Evolutionary conservation across 2,888 invertebrate species (phyloP).

Genomic region (Lasioglossum zephyrum): DNA sequence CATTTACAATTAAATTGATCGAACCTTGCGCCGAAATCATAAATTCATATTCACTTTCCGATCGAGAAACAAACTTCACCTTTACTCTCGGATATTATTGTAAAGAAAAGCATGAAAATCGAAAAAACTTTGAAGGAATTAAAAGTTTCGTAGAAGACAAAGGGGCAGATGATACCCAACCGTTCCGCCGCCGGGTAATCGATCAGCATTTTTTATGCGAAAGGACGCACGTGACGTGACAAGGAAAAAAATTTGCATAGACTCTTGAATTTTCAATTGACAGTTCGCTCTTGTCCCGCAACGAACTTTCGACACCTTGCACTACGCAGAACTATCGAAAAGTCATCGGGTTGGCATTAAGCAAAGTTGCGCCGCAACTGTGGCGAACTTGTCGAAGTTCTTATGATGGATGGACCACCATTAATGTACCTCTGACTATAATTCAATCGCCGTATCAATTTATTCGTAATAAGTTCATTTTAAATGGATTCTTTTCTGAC

Average conservation of each 20-base stretch:
- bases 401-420: constrained; percentile 73
- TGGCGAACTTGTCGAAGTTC: constrained; percentile 67
- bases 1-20: too few relatives aligned
- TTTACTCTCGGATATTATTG: neutral
- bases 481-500: neutral
- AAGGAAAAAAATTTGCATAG: constrained; percentile 82
- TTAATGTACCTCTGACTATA: constrained; percentile 40
- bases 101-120: neutral
- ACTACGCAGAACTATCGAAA: constrained; percentile 78
- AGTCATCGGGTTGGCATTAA: constrained; percentile 83
- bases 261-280: constrained; percentile 71
- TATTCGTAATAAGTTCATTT: neutral
- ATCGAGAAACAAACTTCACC: too few relatives aligned
- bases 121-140: neutral
- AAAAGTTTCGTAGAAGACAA: neutral
- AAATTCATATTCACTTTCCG: too few relatives aligned
- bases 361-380: constrained; percentile 55
- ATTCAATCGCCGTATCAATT: neutral
- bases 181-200: constrained; percentile 39
- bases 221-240: constrained; percentile 81
- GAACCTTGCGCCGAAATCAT: too few relatives aligned
- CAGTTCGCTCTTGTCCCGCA: constrained; percentile 37
- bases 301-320: constrained; percentile 71
- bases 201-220: constrained; percentile 76
- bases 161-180: neutral